These are phyloP conservation scores for Caenorhabditis auriculariae DNA, from an alignment of 2,888 invertebrate genomes.

Conservation along the genomic window DNA sequence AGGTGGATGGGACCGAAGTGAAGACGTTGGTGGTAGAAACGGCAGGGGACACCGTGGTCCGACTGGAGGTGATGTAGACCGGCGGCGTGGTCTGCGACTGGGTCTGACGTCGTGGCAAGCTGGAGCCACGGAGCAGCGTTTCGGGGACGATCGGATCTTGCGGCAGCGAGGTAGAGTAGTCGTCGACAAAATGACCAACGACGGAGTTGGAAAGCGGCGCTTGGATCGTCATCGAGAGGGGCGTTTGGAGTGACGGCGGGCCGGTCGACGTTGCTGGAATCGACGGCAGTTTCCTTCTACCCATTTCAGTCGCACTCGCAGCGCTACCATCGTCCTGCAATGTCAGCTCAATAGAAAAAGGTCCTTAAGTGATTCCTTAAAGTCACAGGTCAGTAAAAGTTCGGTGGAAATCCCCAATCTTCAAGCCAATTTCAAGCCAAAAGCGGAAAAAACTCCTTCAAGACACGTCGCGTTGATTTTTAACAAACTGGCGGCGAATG, in stretches of 20 bases:
- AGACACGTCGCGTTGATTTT: no score
- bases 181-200: conserved; percentile 13
- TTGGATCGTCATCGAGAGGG: background rate
- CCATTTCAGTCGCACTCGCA: conserved; percentile 49
- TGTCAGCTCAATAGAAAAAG: no score
- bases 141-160: conserved; percentile 31
- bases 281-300: conserved; percentile 59
- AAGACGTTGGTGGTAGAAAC: conserved; percentile 12
- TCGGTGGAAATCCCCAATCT: no score
- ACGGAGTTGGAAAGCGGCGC: conserved; percentile 11
- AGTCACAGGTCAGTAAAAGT: no score
- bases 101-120: conserved; percentile 66
- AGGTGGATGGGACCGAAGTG: conserved; percentile 3
- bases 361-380: no score
- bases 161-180: conserved; percentile 22
- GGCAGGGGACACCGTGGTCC: conserved; percentile 11
- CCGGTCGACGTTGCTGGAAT: conserved; percentile 25
- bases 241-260: conserved; percentile 10
- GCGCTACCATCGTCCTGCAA: conserved; percentile 48
- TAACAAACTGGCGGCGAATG: no score
- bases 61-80: conserved; percentile 43
- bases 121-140: conserved; percentile 19
- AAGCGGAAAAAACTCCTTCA: no score
- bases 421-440: no score
- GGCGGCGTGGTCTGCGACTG: conserved; percentile 29